Conservation (phyloP, 2,888 invertebrate species). For the Trichopoda pennipes region DNA sequence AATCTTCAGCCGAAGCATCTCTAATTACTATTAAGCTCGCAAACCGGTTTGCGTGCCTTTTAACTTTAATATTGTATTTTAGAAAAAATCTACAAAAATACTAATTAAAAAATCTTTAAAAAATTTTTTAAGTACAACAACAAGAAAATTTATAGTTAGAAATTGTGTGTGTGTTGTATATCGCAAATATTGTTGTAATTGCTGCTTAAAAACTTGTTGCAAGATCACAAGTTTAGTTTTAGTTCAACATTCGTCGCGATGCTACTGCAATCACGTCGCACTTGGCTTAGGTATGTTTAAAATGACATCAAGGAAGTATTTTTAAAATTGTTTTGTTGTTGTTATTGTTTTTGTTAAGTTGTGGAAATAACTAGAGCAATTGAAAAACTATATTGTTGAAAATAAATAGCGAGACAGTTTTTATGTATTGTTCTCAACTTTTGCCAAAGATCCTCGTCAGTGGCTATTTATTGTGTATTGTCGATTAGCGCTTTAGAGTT, state of each 20-base stretch:
- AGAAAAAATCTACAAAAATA: constrained; percentile 30
- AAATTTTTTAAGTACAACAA: background rate
- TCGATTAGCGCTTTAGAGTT: too few species aligned
- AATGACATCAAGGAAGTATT: constrained; percentile 41
- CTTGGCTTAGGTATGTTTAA: constrained; percentile 75
- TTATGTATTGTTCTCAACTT: too few species aligned
- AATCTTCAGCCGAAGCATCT: constrained; percentile 56
- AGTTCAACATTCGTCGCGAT: constrained; percentile 73
- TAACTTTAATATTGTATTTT: constrained; percentile 45
- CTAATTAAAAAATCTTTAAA: constrained; percentile 26
- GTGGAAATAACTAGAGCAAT: background rate
- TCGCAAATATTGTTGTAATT: constrained; percentile 13
- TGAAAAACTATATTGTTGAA: background rate
- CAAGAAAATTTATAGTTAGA: constrained; percentile 1
- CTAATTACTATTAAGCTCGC: constrained; percentile 62
- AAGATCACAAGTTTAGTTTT: constrained; percentile 73
- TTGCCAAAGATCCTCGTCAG: background rate
- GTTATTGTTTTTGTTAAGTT: background rate
- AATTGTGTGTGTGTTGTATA: constrained; percentile 16
- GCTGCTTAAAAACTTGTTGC: constrained; percentile 49
- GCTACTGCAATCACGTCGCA: constrained; percentile 77
- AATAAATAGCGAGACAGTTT: too few species aligned
- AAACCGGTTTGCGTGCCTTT: constrained; percentile 57
- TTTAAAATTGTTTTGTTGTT: background rate
- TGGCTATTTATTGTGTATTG: too few species aligned